These are phyloP conservation scores for Megaceryle maxima DNA, from an alignment of 2,113 vertebrate species.

Conservation along the genomic window DNA sequence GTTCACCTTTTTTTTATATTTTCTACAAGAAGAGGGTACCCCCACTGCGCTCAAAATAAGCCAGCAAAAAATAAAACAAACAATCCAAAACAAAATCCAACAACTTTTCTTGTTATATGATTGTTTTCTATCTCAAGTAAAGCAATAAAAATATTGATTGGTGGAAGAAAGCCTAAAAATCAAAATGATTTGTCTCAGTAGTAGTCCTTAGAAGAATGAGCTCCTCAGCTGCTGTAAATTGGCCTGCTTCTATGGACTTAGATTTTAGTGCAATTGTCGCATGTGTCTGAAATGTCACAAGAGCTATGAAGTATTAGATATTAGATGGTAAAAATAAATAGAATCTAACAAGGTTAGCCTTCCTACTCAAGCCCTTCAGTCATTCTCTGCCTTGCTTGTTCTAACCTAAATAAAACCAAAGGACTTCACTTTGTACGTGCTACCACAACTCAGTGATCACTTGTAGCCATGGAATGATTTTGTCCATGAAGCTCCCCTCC, in stretches of 20 bases:
- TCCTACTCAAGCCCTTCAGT: constrained; percentile 1
- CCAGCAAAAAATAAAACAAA: constrained; percentile 35
- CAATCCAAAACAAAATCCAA: neutral
- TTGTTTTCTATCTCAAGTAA: constrained; percentile 38
- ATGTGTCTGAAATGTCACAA: constrained; percentile 23
- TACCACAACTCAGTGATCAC: neutral
- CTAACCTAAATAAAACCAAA: constrained; percentile 15
- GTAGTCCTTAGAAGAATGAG: constrained; percentile 34
- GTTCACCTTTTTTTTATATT: neutral
- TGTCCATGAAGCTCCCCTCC: neutral
- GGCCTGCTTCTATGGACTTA: neutral
- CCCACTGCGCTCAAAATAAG: neutral
- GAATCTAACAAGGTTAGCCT: constrained; percentile 36
- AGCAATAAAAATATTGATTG: constrained; percentile 57
- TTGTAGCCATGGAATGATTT: neutral
- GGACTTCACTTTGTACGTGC: neutral
- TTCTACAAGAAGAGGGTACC: neutral
- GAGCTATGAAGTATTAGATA: constrained; percentile 39
- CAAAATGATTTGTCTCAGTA: constrained; percentile 58
- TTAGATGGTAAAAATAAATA: constrained; percentile 46
- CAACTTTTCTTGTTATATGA: constrained; percentile 17
- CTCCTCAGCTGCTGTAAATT: constrained; percentile 35
- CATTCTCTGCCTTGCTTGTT: constrained; percentile 2
- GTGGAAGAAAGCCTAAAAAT: constrained; percentile 46
- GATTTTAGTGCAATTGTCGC: neutral